Evolutionary conservation across 2,113 vertebrate species (phyloP).

Genomic region (Oncorhynchus gorbuscha): DNA sequence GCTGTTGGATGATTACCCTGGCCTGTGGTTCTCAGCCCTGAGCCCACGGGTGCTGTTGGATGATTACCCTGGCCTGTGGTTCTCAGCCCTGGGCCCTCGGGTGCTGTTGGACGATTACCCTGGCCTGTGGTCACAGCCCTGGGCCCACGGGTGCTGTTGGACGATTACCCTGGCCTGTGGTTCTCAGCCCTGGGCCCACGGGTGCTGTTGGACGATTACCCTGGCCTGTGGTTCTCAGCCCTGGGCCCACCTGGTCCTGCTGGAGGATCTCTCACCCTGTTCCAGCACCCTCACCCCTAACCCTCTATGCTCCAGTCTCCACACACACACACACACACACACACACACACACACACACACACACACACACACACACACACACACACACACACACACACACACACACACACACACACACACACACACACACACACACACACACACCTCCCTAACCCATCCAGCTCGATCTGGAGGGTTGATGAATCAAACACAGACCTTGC

Average conservation of each 20-base stretch:
- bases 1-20: neutral
- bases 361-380: no score
- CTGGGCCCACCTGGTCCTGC: neutral
- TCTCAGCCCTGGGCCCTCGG: neutral
- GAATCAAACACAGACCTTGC: neutral
- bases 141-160: neutral
- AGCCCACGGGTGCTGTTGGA: neutral
- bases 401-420: neutral
- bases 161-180: neutral
- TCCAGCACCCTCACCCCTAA: neutral
- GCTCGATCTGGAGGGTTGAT: neutral
- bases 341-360: no score
- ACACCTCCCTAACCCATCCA: neutral
- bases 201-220: neutral
- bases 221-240: neutral
- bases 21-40: neutral
- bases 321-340: neutral
- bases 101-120: no score
- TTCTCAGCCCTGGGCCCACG: neutral
- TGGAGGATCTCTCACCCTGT: neutral
- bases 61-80: neutral
- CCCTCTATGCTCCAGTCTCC: neutral
- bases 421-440: no score
- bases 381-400: neutral
- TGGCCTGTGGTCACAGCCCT: neutral